phyloP scores from a whole-genome alignment of 2,888 invertebrate species.

The Tenthredo mesomela region DNA sequence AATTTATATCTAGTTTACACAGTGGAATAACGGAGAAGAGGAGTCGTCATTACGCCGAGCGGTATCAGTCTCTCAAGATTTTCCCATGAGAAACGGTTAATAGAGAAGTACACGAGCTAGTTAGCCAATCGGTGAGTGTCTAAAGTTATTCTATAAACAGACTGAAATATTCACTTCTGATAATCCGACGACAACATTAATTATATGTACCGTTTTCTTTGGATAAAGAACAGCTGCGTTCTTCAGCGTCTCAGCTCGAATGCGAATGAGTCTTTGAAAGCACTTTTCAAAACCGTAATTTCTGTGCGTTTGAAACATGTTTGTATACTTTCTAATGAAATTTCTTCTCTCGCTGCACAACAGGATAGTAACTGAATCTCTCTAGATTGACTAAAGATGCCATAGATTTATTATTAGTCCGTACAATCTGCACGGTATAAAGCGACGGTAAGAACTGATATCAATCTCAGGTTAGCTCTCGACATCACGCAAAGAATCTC shows the following conservation, averaged over 20 bases:
- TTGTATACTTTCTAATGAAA: not conserved
- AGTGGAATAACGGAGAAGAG: not conserved
- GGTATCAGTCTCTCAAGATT: not conserved
- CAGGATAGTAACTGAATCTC: not conserved
- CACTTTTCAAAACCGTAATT: conserved; percentile 64
- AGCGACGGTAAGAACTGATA: not conserved
- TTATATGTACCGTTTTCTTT: conserved; percentile 56
- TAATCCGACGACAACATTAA: not conserved
- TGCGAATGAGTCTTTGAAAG: conserved; percentile 58
- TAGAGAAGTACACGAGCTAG: not conserved
- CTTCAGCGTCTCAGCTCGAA: conserved; percentile 60
- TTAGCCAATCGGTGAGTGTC: not conserved
- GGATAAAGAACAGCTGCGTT: conserved; percentile 58
- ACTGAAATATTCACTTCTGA: not conserved
- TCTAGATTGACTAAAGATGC: not conserved
- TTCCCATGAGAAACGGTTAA: not conserved
- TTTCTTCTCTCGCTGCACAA: not conserved
- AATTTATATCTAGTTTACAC: conserved; percentile 20
- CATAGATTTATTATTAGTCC: not conserved
- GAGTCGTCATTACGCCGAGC: not conserved
- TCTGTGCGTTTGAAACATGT: conserved; percentile 63
- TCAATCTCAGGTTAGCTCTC: not conserved
- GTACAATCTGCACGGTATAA: not conserved
- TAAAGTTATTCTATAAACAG: not conserved
- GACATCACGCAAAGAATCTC: not conserved